Percentiles rank a stretch among this genome's conserved stretches.
These are phyloP conservation scores for Nasonia longicornis DNA, from an alignment of 1,140 invertebrate genomes.

Conservation along the genomic window DNA sequence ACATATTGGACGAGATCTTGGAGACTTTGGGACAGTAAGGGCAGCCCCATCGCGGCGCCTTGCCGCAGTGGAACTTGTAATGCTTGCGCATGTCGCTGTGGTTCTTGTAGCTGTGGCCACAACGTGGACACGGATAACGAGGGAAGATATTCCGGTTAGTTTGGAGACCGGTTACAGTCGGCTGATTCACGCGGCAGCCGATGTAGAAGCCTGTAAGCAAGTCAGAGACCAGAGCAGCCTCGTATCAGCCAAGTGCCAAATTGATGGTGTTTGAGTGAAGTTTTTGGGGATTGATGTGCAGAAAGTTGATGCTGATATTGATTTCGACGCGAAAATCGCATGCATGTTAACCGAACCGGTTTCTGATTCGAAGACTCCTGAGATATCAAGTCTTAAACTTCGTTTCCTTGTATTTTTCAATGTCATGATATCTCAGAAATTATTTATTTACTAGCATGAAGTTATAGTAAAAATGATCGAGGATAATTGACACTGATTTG, in stretches of 20 bases:
- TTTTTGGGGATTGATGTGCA: background rate
- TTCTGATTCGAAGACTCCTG: background rate
- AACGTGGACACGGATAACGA: constrained; percentile 60
- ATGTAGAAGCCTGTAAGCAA: constrained; percentile 45
- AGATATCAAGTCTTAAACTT: background rate
- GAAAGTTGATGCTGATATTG: background rate
- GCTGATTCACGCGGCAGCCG: background rate
- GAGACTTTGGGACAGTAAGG: constrained; percentile 75
- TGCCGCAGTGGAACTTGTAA: constrained; percentile 85
- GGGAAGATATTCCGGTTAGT: background rate
- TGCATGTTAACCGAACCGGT: background rate
- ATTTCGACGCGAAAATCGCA: background rate
- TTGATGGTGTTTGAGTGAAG: background rate
- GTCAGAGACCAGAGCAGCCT: constrained; percentile 29
- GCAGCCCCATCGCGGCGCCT: constrained; percentile 82
- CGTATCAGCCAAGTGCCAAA: constrained; percentile 10
- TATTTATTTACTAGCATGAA: background rate
- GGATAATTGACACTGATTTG: background rate
- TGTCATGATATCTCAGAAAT: background rate
- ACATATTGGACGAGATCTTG: constrained; percentile 63
- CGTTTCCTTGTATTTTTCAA: background rate
- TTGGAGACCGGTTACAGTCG: background rate
- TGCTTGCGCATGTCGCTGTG: constrained; percentile 69
- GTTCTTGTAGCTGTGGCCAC: constrained; percentile 65
- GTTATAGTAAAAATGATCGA: background rate